A percentile compares a stretch with the other conserved stretches of the same genome.
Evolutionary conservation across 1,140 invertebrate genomes (phyloP).

Genomic region (Phthorimaea operculella): DNA sequence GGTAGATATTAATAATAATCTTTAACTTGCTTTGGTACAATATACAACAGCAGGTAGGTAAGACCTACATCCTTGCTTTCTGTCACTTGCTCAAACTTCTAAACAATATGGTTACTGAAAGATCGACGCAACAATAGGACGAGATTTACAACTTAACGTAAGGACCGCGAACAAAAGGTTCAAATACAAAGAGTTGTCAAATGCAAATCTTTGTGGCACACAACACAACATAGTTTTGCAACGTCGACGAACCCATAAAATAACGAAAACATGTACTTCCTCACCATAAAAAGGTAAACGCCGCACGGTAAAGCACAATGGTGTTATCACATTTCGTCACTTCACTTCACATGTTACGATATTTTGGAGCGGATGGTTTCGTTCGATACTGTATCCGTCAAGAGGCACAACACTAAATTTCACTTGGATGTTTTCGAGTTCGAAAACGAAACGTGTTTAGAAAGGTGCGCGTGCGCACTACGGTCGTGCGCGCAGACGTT

Average conservation of each 20-base stretch:
- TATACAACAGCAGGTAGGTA: too few species aligned
- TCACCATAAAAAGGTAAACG: slow-evolving; percentile 45
- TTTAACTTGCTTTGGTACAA: too few species aligned
- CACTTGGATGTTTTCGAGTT: slow-evolving; percentile 26
- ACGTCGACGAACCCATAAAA: slow-evolving; percentile 28
- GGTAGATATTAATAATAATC: too few species aligned
- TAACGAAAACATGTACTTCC: slow-evolving; percentile 27
- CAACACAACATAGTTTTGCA: slow-evolving; percentile 11
- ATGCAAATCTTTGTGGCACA: neutral
- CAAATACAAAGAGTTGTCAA: neutral
- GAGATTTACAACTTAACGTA: neutral
- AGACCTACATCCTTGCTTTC: too few species aligned
- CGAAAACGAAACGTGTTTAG: slow-evolving; percentile 21
- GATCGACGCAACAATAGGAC: too few species aligned
- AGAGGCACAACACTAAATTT: slow-evolving; percentile 25
- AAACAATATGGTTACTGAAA: too few species aligned
- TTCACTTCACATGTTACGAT: slow-evolving; percentile 21
- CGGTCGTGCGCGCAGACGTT: slow-evolving; percentile 26
- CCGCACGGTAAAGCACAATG: slow-evolving; percentile 6
- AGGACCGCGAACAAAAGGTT: neutral
- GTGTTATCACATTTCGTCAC: slow-evolving; percentile 38
- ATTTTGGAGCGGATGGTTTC: slow-evolving; percentile 19
- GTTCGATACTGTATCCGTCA: slow-evolving; percentile 13
- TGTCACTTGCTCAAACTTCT: too few species aligned
- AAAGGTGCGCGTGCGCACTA: slow-evolving; percentile 31